phyloP scores from a whole-genome alignment of 2,113 vertebrate species.

The Grammomys surdaster region DNA sequence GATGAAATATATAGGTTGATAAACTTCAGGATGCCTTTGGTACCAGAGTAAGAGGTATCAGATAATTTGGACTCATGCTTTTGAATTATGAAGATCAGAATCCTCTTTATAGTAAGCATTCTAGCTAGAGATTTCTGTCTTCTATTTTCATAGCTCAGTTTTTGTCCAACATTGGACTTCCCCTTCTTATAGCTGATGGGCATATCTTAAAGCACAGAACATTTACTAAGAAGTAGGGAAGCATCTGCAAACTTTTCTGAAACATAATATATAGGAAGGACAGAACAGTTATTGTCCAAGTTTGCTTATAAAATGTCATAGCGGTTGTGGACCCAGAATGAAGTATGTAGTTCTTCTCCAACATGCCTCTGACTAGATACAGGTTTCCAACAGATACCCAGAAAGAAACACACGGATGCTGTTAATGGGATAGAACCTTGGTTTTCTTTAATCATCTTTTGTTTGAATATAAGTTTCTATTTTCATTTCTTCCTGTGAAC shows the following conservation, averaged over 20 bases:
- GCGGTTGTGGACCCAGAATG: background rate
- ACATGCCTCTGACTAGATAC: background rate
- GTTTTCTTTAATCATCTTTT: background rate
- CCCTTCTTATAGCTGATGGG: background rate
- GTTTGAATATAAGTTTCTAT: slow-evolving; percentile 1
- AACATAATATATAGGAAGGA: background rate
- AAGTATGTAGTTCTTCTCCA: background rate
- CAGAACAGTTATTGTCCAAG: background rate
- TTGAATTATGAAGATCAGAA: background rate
- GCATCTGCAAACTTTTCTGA: background rate
- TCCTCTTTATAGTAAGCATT: background rate
- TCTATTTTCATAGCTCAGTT: background rate
- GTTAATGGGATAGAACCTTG: background rate
- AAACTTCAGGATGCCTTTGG: background rate
- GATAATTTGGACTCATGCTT: background rate
- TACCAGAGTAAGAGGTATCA: background rate
- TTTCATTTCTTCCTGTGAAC: background rate
- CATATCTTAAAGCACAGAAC: background rate
- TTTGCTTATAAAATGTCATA: background rate
- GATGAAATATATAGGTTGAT: fast-evolving
- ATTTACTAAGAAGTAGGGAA: background rate
- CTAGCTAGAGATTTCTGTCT: background rate
- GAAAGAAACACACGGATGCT: background rate
- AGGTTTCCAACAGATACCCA: background rate
- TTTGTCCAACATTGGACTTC: background rate